A percentile compares a stretch with the other conserved stretches of the same genome.
Evolutionary conservation across 2,113 vertebrate species (phyloP).

Genomic region (Herpailurus yagouaroundi): DNA sequence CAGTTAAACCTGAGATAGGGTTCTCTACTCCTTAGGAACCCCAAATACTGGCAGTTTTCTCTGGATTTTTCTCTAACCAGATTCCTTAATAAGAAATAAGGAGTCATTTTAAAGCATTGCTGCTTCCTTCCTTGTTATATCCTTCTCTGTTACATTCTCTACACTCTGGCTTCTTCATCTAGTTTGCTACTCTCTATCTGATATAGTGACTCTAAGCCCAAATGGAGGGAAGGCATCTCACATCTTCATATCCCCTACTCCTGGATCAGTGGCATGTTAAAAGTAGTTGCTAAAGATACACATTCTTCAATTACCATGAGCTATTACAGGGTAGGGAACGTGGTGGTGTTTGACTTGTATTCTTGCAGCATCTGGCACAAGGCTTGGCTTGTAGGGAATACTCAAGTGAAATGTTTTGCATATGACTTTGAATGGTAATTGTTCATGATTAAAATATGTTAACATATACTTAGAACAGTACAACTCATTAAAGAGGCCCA

Average conservation of each 20-base stretch:
- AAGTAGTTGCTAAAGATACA: background rate
- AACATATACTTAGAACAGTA: background rate
- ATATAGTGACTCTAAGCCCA: background rate
- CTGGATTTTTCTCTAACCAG: background rate
- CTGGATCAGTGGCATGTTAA: background rate
- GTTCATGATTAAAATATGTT: background rate
- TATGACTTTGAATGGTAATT: slow-evolving; percentile 8
- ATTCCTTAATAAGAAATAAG: background rate
- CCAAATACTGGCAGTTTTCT: background rate
- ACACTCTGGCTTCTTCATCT: background rate
- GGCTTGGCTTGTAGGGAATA: background rate
- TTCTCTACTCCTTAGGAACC: background rate
- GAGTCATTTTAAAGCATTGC: background rate
- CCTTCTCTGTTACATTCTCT: background rate
- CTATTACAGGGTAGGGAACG: background rate
- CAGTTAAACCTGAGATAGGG: background rate
- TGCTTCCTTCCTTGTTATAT: background rate
- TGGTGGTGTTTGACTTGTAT: background rate
- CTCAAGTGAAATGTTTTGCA: background rate
- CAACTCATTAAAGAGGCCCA: background rate
- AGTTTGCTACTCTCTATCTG: background rate
- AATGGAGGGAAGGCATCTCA: background rate
- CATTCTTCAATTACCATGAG: background rate
- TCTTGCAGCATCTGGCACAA: background rate
- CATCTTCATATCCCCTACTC: background rate